Conservation (phyloP, 2,113 vertebrate genomes). For the Sprattus sprattus region DNA sequence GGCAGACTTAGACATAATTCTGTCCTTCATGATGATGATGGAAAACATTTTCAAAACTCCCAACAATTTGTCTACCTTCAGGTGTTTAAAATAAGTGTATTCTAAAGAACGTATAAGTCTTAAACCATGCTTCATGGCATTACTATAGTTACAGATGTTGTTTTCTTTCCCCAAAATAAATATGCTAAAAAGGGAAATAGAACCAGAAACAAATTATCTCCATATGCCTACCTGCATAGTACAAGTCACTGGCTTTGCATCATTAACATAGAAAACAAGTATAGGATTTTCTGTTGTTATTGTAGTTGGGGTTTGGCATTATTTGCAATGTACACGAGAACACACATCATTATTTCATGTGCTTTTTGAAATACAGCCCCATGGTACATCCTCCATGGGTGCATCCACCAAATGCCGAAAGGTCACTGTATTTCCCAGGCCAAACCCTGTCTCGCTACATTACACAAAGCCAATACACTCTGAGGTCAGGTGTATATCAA, state of each 20-base stretch:
- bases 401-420: conserved; percentile 28
- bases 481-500: conserved; percentile 41
- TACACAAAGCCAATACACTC: conserved; percentile 47
- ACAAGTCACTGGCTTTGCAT: no score
- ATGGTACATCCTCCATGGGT: neutral
- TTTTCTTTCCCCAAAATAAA: no score
- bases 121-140: no score
- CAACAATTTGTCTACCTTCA: conserved; percentile 42
- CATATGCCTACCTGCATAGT: no score
- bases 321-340: no score
- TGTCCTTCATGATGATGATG: conserved; percentile 50
- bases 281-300: no score
- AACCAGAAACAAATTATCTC: no score
- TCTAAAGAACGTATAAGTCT: no score
- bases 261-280: no score
- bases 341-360: neutral
- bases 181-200: no score
- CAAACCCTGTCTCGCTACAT: conserved; percentile 30
- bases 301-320: no score
- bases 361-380: neutral
- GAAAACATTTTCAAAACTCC: conserved; percentile 40
- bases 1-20: conserved; percentile 44
- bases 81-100: neutral
- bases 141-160: no score
- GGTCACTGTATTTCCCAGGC: conserved; percentile 38